These are phyloP conservation scores for Papilio polyxenes DNA, from an alignment of 1,140 invertebrate species.

Conservation along the genomic window DNA sequence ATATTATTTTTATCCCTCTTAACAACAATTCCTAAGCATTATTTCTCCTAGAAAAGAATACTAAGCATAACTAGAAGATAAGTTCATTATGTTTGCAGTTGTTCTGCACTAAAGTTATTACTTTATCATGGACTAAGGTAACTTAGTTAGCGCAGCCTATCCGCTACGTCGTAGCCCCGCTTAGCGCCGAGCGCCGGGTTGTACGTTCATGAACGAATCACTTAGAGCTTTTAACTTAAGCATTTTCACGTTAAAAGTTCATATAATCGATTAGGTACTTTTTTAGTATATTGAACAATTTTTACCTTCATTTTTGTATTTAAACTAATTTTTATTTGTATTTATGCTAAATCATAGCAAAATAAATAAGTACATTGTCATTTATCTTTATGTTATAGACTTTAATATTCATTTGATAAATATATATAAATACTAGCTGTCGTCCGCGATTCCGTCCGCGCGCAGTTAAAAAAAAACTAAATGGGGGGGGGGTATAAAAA, in stretches of 20 bases:
- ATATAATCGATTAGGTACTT: background rate
- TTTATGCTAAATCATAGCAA: too few relatives aligned
- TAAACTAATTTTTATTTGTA: too few relatives aligned
- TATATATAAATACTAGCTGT: too few relatives aligned
- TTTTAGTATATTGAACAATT: background rate
- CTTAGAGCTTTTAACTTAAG: constrained; percentile 12
- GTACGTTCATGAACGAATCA: background rate
- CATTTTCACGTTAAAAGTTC: background rate
- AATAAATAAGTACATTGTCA: too few relatives aligned
- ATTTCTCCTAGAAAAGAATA: background rate
- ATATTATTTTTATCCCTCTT: too few relatives aligned
- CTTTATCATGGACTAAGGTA: background rate
- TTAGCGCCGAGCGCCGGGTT: background rate
- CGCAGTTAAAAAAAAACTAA: too few relatives aligned
- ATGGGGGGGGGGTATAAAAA: too few relatives aligned
- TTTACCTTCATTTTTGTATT: background rate
- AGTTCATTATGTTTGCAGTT: constrained; percentile 4
- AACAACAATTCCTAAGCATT: background rate
- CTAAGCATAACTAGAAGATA: background rate
- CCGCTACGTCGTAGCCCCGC: background rate
- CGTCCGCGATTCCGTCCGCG: too few relatives aligned
- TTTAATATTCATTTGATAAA: too few relatives aligned
- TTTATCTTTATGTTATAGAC: too few relatives aligned
- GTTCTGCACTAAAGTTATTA: constrained; percentile 2
- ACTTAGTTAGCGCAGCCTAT: constrained; percentile 2